Conservation (phyloP, 2,113 vertebrate species). For the Porphyrio hochstetteri region DNA sequence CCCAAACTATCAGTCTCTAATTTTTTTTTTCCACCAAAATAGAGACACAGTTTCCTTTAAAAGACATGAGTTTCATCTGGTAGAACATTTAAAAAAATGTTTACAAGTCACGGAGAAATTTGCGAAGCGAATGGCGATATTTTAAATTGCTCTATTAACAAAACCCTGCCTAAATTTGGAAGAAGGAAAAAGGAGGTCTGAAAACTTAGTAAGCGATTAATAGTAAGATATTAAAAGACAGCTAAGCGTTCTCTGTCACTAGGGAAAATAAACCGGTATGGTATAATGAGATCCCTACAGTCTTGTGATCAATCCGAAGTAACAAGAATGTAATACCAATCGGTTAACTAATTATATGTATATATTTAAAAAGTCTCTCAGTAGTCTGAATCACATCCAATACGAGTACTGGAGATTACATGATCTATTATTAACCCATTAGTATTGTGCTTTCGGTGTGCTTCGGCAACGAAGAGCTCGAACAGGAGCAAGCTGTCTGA, state of each 20-base stretch:
- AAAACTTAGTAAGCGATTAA: constrained; percentile 58
- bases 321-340: constrained; percentile 56
- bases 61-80: constrained; percentile 71
- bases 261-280: constrained; percentile 50
- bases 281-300: constrained; percentile 68
- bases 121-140: constrained; percentile 20
- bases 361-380: constrained; percentile 59
- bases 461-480: not conserved
- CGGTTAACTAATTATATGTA: constrained; percentile 68
- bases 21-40: constrained; percentile 63
- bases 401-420: constrained; percentile 3
- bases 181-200: constrained; percentile 11
- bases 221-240: constrained; percentile 62
- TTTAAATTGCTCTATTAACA: constrained; percentile 46
- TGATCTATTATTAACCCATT: constrained; percentile 49
- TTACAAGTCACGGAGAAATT: constrained; percentile 63
- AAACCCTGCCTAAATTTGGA: constrained; percentile 52
- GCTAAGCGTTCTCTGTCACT: constrained; percentile 45
- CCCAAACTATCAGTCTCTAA: constrained; percentile 69
- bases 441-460: not conserved
- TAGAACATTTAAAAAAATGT: constrained; percentile 62
- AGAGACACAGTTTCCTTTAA: constrained; percentile 66
- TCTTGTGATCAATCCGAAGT: constrained; percentile 64
- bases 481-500: constrained; percentile 20
- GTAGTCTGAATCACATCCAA: constrained; percentile 46